Evolutionary conservation across 1,140 invertebrate genomes (phyloP), one percentile per base, ranked within the genome.

Genomic region (Zaprionus inermis): DNA sequence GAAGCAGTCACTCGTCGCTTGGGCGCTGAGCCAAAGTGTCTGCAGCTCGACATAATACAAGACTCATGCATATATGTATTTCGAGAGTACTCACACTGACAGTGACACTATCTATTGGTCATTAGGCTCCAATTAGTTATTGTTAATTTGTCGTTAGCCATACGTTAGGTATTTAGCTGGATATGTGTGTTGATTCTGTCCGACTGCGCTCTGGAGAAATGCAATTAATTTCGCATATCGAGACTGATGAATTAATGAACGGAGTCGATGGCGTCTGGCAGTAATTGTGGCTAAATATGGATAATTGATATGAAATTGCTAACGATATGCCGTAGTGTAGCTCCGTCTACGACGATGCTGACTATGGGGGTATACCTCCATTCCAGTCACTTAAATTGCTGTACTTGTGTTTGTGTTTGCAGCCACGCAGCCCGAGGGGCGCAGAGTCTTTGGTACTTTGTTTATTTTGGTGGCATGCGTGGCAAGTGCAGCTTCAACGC

Each of bases 51-150:
- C 18, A 22, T 49, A n/a, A 16, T 44, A 44, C 38, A 44, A 16
- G 38, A 18, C 38, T 44, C 38, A 16, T 16, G 38, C 38, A 16
- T n/a, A 68, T 36, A 59, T 28, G 36, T 75, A 61, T 55, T 66
- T 75, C 51, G 72, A 65, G 9, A 9, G 65, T 34, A 71, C 60
- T 49, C 51, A 46, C 56, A 46, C 57, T 57, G 55, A 34, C 58
- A 32, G 30, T 74, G 56, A 68, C 69, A 68, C 69, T 73, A 65
- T 69, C 65, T 76, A 76, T 72, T 76, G 76, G 69, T 67, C 83
- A 88, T 86, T 86, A 88, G 65, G 49, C 60, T 67, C 70, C 76
- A 86, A 86, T 88, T 86, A 86, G 79, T 82, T 88, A 79, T 88
- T 86, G 83, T 86, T 88, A 88, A 88, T 88, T 79, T 86, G 83